phyloP scores from a whole-genome alignment of 2,113 vertebrate genomes.

The Rhea pennata region DNA sequence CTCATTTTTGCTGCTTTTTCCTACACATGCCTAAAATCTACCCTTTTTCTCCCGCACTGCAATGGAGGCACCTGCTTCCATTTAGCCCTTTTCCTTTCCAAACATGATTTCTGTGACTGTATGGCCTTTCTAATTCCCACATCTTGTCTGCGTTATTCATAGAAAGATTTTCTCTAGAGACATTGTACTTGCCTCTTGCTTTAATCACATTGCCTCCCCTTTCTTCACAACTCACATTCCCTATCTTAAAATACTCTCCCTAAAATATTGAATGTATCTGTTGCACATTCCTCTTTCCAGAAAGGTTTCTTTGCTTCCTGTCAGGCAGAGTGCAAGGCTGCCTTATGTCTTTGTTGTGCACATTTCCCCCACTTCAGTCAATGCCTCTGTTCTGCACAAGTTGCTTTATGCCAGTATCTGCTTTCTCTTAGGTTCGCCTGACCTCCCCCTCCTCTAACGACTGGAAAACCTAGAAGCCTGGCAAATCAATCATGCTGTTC shows the following conservation, averaged over 20 bases:
- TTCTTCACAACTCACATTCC: background rate
- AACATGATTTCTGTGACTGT: background rate
- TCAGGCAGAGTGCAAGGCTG: background rate
- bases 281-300: background rate
- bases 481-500: background rate
- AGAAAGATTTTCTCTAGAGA: background rate
- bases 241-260: background rate
- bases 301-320: background rate
- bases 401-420: background rate
- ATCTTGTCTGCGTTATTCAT: background rate
- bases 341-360: background rate
- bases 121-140: background rate
- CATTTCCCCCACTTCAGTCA: background rate
- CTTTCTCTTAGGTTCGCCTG: background rate
- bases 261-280: background rate
- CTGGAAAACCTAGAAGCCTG: fast-evolving
- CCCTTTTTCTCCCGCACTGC: background rate
- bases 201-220: background rate
- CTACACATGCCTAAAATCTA: background rate
- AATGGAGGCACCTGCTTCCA: background rate
- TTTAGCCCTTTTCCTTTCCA: background rate
- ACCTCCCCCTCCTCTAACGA: background rate
- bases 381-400: background rate
- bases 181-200: background rate
- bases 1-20: background rate